Percentiles rank a stretch among this genome's conserved stretches.
These are phyloP conservation scores for Leptinotarsa undecemlineata DNA, from an alignment of 1,140 invertebrate species.

Conservation along the genomic window DNA sequence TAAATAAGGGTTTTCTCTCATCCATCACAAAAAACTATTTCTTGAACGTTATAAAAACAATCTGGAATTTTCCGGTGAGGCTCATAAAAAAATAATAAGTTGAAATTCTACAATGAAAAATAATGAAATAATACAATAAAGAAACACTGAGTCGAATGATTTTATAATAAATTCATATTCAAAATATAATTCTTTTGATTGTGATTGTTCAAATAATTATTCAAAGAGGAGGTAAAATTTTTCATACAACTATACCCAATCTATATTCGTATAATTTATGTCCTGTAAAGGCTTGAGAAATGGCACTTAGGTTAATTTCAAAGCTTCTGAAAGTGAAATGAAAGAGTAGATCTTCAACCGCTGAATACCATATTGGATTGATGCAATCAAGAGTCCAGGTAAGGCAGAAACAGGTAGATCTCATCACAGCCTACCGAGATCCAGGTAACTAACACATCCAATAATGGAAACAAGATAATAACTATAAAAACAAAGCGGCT, in stretches of 20 bases:
- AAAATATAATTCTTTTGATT: neutral
- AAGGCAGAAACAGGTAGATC: conserved; percentile 25
- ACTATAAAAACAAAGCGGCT: conserved; percentile 46
- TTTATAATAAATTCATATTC: neutral
- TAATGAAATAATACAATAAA: neutral
- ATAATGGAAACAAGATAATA: conserved; percentile 48
- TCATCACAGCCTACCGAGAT: conserved; percentile 36
- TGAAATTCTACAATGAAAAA: neutral
- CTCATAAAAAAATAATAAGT: too few relatives aligned
- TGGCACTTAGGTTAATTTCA: conserved; percentile 27
- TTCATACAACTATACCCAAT: neutral
- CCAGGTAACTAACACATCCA: conserved; percentile 44
- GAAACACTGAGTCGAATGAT: neutral
- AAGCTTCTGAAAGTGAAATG: conserved; percentile 24
- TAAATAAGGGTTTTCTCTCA: too few relatives aligned
- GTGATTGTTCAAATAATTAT: too few relatives aligned
- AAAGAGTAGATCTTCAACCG: neutral
- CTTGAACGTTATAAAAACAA: too few relatives aligned
- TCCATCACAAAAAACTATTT: too few relatives aligned
- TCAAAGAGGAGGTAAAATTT: neutral
- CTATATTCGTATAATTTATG: conserved; percentile 19
- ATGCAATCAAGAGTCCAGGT: conserved; percentile 21
- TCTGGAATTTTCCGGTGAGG: too few relatives aligned
- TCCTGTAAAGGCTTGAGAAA: conserved; percentile 19
- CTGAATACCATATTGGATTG: conserved; percentile 17